Base-by-base conservation (phyloP, 2,113 vertebrate species). In the Catharus minimus region DNA sequence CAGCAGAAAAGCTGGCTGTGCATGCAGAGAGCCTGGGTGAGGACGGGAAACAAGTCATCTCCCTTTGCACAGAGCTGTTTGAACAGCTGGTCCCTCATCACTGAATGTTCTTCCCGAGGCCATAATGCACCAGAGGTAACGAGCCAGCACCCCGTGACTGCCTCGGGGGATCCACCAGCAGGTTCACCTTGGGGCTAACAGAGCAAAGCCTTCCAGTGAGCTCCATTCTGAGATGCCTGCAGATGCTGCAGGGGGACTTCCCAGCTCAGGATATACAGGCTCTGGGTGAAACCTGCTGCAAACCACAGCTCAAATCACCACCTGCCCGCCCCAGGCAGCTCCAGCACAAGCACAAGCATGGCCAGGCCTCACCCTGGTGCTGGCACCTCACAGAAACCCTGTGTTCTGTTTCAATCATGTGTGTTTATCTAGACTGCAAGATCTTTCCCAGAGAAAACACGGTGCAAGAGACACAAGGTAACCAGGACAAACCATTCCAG, bases 81-180 rank as follows among this genome's bases (percentile, higher is more conserved):
- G 76, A 78, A 66, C 90, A 86, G 92, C 81, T 62, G 78, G 75
- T 79, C 80, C 89, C 75, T 90, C 65, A 41, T 57, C 58, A 53
- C 69, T 22, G 23, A 24, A 50, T 15, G 62, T n/a, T 53, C 61
- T 60, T 67, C 38, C 62, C 0, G 0, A 90, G 52, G 75, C 91
- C 52, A n/a, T 50, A 80, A 85, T 5, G 18, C 56, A 33, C 66
- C 3, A 47, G 67, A 90, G 66, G 67, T 78, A 82, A 82, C 2
- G 22, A 89, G 87, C 33, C 75, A 61, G 68, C 67, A 73, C 24
- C 75, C 52, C 1, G 4, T 4, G 18, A 82, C 19, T 36, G 84
- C 64, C 85, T 39, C 22, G 0, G 75, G 87, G 49, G 60, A 89
- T 67, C 75, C 39, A 52, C 64, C 76, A 74, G 61, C 44, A 72